A percentile compares a stretch with the other conserved stretches of the same genome.
Evolutionary conservation across 2,113 vertebrate genomes (phyloP).

Genomic region (Barnardius zonarius): DNA sequence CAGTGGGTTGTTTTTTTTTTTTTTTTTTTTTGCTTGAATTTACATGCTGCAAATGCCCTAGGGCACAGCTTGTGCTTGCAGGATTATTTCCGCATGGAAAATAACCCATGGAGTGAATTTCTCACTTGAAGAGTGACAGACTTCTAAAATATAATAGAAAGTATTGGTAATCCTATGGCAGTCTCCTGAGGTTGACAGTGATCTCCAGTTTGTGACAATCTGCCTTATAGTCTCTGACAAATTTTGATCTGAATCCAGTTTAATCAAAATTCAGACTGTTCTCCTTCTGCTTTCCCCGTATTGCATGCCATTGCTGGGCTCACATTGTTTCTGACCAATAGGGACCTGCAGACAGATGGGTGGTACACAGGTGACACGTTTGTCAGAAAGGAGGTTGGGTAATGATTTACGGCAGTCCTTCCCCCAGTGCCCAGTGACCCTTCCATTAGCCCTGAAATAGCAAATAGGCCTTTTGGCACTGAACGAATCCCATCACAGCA

Average conservation of each 20-base stretch:
- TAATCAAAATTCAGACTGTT: not conserved
- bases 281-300: rapidly evolving
- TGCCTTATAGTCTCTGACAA: not conserved
- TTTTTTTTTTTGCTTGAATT: not conserved
- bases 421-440: not conserved
- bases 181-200: not conserved
- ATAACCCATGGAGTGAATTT: not conserved
- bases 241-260: not conserved
- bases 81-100: not conserved
- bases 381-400: not conserved
- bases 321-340: not conserved
- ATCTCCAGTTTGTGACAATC: not conserved
- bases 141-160: not conserved
- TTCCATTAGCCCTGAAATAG: not conserved
- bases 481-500: not conserved
- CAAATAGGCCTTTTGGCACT: not conserved
- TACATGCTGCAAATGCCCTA: rapidly evolving
- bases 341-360: not conserved
- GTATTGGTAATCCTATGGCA: not conserved
- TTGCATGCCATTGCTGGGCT: not conserved
- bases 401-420: not conserved
- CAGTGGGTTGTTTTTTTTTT: too few species aligned
- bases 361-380: not conserved
- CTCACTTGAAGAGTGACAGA: not conserved
- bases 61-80: rapidly evolving